These are phyloP conservation scores for Cistogaster globosa DNA, from an alignment of 2,888 invertebrate species.

Conservation along the genomic window DNA sequence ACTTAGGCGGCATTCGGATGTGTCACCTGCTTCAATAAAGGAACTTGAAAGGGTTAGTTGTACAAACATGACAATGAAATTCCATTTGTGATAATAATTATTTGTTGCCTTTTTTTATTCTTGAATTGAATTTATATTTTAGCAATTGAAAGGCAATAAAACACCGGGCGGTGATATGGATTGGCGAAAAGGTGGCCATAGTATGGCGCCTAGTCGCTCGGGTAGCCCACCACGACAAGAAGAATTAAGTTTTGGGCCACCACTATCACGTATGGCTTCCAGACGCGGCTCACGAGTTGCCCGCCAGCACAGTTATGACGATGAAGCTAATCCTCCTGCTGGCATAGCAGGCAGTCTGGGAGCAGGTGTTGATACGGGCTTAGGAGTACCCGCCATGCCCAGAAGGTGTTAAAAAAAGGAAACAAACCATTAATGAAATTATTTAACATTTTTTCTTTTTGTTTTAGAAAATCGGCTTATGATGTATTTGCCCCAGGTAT, in stretches of 20 bases:
- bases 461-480: constrained; percentile 87
- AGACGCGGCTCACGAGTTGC: constrained; percentile 86
- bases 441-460: neutral
- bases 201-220: constrained; percentile 86
- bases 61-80: neutral
- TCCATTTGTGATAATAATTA: neutral
- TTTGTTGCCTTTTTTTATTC: neutral
- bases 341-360: constrained; percentile 75
- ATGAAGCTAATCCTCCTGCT: constrained; percentile 84
- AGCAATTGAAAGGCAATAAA: constrained; percentile 87
- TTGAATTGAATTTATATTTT: constrained; percentile 17
- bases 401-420: constrained; percentile 84
- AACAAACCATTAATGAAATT: neutral
- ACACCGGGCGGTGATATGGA: constrained; percentile 84
- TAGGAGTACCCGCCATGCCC: constrained; percentile 89
- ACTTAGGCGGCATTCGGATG: constrained; percentile 91
- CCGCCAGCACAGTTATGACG: constrained; percentile 93
- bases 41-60: constrained; percentile 92
- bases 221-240: constrained; percentile 85
- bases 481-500: constrained; percentile 90
- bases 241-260: constrained; percentile 79
- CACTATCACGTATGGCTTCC: constrained; percentile 83
- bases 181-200: constrained; percentile 85
- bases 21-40: constrained; percentile 93
- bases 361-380: constrained; percentile 84